Conservation (phyloP, 2,888 invertebrate genomes). For the Melolontha melolontha region DNA sequence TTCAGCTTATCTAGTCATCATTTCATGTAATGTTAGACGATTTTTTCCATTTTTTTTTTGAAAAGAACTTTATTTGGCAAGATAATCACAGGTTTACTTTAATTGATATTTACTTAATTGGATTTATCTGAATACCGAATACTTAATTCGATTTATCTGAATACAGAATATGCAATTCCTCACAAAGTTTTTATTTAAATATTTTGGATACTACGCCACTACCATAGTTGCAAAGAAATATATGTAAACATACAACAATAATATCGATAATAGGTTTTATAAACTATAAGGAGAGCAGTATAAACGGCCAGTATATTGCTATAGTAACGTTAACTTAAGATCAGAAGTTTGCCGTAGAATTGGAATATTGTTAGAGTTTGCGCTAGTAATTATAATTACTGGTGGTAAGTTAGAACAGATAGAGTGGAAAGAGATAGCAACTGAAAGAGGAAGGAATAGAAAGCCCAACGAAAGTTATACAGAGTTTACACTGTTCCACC, state of each 20-base stretch:
- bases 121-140: no score
- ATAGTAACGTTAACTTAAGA: constrained; percentile 42
- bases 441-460: not conserved
- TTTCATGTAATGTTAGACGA: not conserved
- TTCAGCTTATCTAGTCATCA: constrained; percentile 20
- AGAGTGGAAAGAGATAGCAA: constrained; percentile 44
- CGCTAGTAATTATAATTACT: constrained; percentile 58
- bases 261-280: constrained; percentile 22
- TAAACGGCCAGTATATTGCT: constrained; percentile 3
- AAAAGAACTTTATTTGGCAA: no score
- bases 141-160: no score
- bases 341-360: constrained; percentile 43
- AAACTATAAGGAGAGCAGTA: constrained; percentile 21
- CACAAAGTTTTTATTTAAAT: no score
- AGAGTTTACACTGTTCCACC: constrained; percentile 27
- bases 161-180: no score
- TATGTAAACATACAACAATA: no score
- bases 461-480: constrained; percentile 50
- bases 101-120: no score
- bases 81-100: no score
- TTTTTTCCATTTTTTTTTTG: not conserved
- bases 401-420: constrained; percentile 54
- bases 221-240: no score
- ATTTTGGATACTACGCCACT: no score
- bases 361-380: constrained; percentile 50